Base-by-base conservation (phyloP, 2,113 vertebrate genomes). In the Ceuthmochares aereus region DNA sequence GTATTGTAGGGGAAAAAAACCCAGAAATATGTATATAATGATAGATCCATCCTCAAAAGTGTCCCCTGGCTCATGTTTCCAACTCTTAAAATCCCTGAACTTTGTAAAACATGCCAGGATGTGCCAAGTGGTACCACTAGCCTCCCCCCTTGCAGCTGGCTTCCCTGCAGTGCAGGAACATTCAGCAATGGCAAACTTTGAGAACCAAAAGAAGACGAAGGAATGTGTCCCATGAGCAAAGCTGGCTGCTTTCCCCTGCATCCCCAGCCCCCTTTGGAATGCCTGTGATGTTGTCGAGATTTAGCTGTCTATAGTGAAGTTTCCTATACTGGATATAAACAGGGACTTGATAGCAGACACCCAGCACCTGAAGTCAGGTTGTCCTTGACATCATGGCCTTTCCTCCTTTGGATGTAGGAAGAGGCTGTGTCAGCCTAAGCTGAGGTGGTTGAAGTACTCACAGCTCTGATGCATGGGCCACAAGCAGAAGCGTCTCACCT, bases 401-500 rank as follows among this genome's bases (percentile, higher is more conserved):
- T 3, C 36, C 17, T 77, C 6, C 70, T 55, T 7, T 32, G 51
- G 42, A 29, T 23, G 43, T 17, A 29, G 42, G 52, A 59, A 63
- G 66, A 45, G 18, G 52, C 77, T 23, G 32, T 15, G 32, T 52
- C 36, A 72, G 36, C 58, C 26, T 19, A 56, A 51, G 32, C 43
- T 3, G 0, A 3, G 51, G 66, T 43, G 56, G 73, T 2, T 25
- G 80, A 51, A 70, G 21, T 12, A 21, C 23, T 72, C 45, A 2
- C 2, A 3, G 67, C 21, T 54, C 8, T 22, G 43, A 17, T 11
- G 22, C 4, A 4, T 1, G 7, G n/a, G 12, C 17, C 2, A 0
- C 29, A 7, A 66, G 43, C 32, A 12, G 3, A 15, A 30, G 20
- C 25, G 56, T 37, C 40, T 76, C 1, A 0, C 36, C 30, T 7